Percentiles rank a stretch among this genome's conserved stretches.
phyloP scores from a whole-genome alignment of 1,140 invertebrate genomes.

The Drosophila nebulosa region DNA sequence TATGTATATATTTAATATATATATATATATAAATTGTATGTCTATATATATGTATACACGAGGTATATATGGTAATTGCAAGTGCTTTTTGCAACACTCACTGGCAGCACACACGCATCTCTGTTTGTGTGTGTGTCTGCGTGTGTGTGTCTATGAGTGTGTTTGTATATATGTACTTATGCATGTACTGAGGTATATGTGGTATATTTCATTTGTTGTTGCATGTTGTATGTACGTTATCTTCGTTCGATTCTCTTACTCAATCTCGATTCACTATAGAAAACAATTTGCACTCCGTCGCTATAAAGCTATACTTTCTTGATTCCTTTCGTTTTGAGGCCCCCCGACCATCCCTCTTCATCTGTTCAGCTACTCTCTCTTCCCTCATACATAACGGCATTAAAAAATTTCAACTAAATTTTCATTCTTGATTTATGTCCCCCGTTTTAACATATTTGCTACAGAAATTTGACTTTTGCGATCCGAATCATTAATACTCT shows the following conservation, averaged over 20 bases:
- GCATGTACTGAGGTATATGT: conserved; percentile 78
- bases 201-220: conserved; percentile 65
- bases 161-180: conserved; percentile 52
- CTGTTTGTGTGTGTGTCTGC: not conserved
- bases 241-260: conserved; percentile 59
- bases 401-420: conserved; percentile 72
- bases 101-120: conserved; percentile 10
- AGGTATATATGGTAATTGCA: conserved; percentile 60
- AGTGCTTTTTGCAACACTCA: not conserved
- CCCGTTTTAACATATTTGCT: conserved; percentile 47
- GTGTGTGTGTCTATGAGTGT: not conserved
- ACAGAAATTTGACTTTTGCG: conserved; percentile 67
- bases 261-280: conserved; percentile 20
- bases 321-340: not conserved
- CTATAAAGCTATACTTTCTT: conserved; percentile 59
- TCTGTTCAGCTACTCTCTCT: not conserved
- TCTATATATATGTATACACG: conserved; percentile 72
- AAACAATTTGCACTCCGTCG: conserved; percentile 48
- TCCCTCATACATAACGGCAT: conserved; percentile 56
- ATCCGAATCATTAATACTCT: conserved; percentile 32
- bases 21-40: conserved; percentile 22
- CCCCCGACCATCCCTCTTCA: not conserved
- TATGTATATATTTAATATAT: conserved; percentile 19
- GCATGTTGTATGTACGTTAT: conserved; percentile 68
- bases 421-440: conserved; percentile 27